Evolutionary conservation across 2,113 vertebrate genomes (phyloP), one percentile per base, ranked within the genome.

Genomic region (Mohoua ochrocephala): DNA sequence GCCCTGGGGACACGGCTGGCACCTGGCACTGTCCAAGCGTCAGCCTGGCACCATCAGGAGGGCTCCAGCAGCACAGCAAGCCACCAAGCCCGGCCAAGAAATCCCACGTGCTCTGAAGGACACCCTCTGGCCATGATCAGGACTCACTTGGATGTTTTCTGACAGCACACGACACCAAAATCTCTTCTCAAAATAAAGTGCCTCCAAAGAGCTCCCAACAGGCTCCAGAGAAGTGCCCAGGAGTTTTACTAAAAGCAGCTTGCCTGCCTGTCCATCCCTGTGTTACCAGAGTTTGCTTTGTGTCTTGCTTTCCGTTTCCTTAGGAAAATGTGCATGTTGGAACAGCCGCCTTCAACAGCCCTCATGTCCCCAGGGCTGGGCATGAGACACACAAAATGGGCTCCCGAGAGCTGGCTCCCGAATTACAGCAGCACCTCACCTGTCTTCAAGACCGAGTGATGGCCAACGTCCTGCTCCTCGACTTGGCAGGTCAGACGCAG

Each of bases 1-100:
- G 94, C 76, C 83, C 84, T 41, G 89, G 70, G 92, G 85, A 95
- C 85, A 9, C 1, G 50, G 85, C 82, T 90, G 95, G 71, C 81
- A 87, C 87, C 85, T 92, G 95, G 91, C 73, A 57, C 84, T 3
- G 0, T 18, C 45, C 1, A 0, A 81, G 93, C 47, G n/a, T 63
- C 91, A 91, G 91, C 79, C 91, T 88, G 94, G 89, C 96, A 94
- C 74, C 57, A 0, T 30, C n/a, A 0, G 52, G 23, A 88, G 65
- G 65, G 84, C 84, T 95, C 67, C 92, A 50, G 78, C 82, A 85
- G 88, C 68, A 69, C 78, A 83, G 82, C 82, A 49, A 53, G 81
- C 15, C 84, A 71, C 78, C 61, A 14, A 76, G 78, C n/a, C 82
- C 8, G 19, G 79, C 76, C 64, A 26, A 74, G 67, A 47, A 53